Evolutionary conservation across 2,797 vertebrate genomes (phyloP).

Genomic region (Tenualosa ilisha): DNA sequence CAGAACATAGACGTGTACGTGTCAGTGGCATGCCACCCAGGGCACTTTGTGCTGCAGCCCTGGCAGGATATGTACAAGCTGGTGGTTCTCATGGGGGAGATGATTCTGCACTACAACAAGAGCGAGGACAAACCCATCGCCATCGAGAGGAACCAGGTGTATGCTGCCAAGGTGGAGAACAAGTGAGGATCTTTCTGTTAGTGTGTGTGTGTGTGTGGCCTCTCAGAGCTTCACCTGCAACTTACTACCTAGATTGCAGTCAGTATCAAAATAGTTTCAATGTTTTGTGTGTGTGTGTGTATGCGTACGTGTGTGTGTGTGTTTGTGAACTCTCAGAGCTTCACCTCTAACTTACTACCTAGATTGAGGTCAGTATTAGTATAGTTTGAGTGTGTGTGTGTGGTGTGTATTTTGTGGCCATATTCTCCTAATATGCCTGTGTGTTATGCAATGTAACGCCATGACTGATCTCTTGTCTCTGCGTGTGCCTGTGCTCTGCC

Average conservation of each 20-base stretch:
- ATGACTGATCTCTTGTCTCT: not conserved
- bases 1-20: slow-evolving; percentile 93
- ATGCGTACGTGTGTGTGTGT: not conserved
- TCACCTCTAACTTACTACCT: too few species aligned
- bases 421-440: not conserved
- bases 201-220: not conserved
- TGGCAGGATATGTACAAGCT: slow-evolving; percentile 95
- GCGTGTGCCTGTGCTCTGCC: not conserved
- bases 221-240: not conserved
- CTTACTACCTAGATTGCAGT: too few species aligned
- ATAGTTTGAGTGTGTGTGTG: too few species aligned
- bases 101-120: slow-evolving; percentile 91
- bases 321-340: not conserved
- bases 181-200: slow-evolving; percentile 74
- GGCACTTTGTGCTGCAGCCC: slow-evolving; percentile 95
- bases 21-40: slow-evolving; percentile 93
- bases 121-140: slow-evolving; percentile 77
- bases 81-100: slow-evolving; percentile 93
- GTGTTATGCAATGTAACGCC: not conserved
- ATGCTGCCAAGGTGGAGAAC: slow-evolving; percentile 92
- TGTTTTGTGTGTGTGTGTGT: not conserved
- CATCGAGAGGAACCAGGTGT: slow-evolving; percentile 86
- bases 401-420: too few species aligned
- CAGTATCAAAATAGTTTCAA: too few species aligned
- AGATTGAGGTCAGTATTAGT: too few species aligned